Evolutionary conservation across 1,140 invertebrate species (phyloP).

Genomic region (Hirudo medicinalis): DNA sequence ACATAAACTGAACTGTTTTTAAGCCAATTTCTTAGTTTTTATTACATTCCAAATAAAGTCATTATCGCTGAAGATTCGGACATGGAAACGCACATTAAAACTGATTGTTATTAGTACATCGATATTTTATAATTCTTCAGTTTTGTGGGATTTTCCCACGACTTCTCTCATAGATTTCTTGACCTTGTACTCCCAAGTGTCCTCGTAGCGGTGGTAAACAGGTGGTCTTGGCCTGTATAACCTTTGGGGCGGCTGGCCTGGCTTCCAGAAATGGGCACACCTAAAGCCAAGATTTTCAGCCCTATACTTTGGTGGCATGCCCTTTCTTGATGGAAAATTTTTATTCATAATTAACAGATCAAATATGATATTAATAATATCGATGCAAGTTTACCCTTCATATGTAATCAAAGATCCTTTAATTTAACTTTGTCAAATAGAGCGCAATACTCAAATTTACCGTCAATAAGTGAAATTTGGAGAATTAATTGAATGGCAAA

Average conservation of each 20-base stretch:
- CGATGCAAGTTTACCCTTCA: neutral
- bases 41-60: too few species aligned
- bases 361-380: too few species aligned
- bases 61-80: too few species aligned
- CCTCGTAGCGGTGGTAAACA: slow-evolving; percentile 12
- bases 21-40: too few species aligned
- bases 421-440: neutral
- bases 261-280: slow-evolving; percentile 21
- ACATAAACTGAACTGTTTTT: too few species aligned
- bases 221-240: neutral
- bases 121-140: neutral
- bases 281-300: slow-evolving; percentile 29
- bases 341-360: neutral
- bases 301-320: slow-evolving; percentile 21
- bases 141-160: neutral
- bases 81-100: too few species aligned
- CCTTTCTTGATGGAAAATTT: slow-evolving; percentile 16
- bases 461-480: too few species aligned
- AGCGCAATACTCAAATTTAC: too few species aligned
- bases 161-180: neutral
- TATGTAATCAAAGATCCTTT: neutral
- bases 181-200: slow-evolving; percentile 17
- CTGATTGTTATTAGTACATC: too few species aligned
- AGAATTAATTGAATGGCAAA: too few species aligned
- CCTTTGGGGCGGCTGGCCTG: neutral